Conservation (phyloP, 2,797 vertebrate genomes). For the Spinibarbus caldwelli region DNA sequence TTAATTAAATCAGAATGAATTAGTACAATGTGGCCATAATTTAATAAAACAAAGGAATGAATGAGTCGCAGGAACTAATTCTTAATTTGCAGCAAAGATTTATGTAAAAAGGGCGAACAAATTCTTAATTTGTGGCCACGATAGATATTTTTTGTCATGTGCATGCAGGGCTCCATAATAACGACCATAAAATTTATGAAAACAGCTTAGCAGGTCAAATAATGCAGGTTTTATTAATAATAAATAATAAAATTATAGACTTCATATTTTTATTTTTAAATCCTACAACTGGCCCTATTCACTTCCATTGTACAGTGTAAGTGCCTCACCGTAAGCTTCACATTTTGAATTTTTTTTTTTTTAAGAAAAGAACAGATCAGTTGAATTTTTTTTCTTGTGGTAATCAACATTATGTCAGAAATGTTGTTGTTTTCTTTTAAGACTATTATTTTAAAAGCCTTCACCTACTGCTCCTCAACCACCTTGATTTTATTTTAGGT, state of each 20-base stretch:
- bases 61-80: not conserved
- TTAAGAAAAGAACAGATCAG: not conserved
- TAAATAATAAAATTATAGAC: not conserved
- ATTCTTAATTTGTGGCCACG: not conserved
- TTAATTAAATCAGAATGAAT: not conserved
- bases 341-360: not conserved
- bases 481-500: conserved; percentile 41
- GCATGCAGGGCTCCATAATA: not conserved
- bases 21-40: not conserved
- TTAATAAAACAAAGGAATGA: not conserved
- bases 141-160: not conserved
- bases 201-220: not conserved
- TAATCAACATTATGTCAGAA: not conserved
- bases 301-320: not conserved
- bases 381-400: not conserved
- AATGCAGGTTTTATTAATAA: not conserved
- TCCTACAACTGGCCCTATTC: not conserved
- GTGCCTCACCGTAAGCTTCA: not conserved
- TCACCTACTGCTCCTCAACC: not conserved
- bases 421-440: not conserved
- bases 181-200: not conserved
- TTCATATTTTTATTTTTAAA: not conserved
- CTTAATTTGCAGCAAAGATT: not conserved
- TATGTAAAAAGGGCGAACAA: not conserved
- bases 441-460: not conserved